Evolutionary conservation across 1,140 invertebrate genomes (phyloP).

Genomic region (Caenorhabditis remanei): DNA sequence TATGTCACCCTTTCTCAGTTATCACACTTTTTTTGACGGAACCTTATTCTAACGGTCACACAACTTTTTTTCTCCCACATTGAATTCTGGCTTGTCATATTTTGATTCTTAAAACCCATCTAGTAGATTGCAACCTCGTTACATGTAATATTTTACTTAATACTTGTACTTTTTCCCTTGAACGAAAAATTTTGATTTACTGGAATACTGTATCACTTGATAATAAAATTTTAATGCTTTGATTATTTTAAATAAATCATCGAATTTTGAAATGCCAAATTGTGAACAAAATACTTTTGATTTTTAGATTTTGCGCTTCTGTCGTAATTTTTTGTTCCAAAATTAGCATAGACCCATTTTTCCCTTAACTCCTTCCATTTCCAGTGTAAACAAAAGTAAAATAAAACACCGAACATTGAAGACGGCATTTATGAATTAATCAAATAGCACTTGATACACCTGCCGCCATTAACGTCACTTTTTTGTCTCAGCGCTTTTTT

Average conservation of each 20-base stretch:
- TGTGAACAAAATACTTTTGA: too few species aligned
- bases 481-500: not conserved
- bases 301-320: too few species aligned
- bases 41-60: slow-evolving; percentile 1
- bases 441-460: slow-evolving; percentile 2
- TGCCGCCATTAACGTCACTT: not conserved
- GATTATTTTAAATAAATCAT: not conserved
- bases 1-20: not conserved
- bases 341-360: not conserved
- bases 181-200: not conserved
- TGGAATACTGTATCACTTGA: not conserved
- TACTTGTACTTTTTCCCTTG: slow-evolving; percentile 7
- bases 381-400: not conserved
- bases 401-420: not conserved
- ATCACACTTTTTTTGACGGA: not conserved
- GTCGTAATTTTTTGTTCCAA: too few species aligned
- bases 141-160: slow-evolving; percentile 10
- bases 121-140: not conserved
- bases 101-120: not conserved
- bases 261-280: too few species aligned
- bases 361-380: not conserved
- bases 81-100: slow-evolving; percentile 19
- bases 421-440: slow-evolving; percentile 11
- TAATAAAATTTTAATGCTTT: not conserved
- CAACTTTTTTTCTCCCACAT: not conserved